Percentiles rank a stretch among this genome's conserved stretches.
phyloP scores from a whole-genome alignment of 2,113 vertebrate species.

The Varanus komodoensis region DNA sequence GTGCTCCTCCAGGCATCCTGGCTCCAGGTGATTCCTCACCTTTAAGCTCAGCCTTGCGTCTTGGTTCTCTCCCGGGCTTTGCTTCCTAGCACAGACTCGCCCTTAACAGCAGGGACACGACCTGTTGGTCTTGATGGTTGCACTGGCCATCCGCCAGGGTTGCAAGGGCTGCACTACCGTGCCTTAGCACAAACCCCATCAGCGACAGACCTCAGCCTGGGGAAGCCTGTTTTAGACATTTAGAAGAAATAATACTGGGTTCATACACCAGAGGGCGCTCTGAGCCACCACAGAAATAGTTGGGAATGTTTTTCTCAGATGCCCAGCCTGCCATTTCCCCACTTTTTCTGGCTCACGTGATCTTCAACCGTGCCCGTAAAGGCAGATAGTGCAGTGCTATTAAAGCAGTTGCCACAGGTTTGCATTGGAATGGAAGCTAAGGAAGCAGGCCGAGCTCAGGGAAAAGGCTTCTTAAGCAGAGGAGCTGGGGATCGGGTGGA shows the following conservation, averaged over 20 bases:
- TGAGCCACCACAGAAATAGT: fast-evolving
- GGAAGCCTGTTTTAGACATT: not conserved
- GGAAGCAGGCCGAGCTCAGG: not conserved
- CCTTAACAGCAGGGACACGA: no score
- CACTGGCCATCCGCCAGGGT: no score
- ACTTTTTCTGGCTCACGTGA: not conserved
- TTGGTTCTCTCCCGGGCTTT: no score
- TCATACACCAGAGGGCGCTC: slow-evolving; percentile 5
- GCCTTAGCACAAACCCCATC: no score
- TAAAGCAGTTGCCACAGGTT: not conserved
- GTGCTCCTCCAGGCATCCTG: no score
- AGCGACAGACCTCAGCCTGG: no score
- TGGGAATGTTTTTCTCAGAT: not conserved
- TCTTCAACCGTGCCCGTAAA: not conserved
- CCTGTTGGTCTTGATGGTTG: no score
- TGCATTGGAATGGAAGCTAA: not conserved
- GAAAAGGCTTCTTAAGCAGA: not conserved
- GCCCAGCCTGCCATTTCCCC: no score
- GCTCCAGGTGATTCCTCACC: no score
- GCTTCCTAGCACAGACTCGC: no score
- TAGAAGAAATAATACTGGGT: not conserved
- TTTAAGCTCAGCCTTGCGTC: no score
- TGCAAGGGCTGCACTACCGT: no score
- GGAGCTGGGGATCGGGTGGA: not conserved
- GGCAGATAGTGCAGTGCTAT: not conserved